Evolutionary conservation across 2,113 vertebrate species (phyloP), one percentile per base, ranked within the genome.

Genomic region (Microcebus murinus): DNA sequence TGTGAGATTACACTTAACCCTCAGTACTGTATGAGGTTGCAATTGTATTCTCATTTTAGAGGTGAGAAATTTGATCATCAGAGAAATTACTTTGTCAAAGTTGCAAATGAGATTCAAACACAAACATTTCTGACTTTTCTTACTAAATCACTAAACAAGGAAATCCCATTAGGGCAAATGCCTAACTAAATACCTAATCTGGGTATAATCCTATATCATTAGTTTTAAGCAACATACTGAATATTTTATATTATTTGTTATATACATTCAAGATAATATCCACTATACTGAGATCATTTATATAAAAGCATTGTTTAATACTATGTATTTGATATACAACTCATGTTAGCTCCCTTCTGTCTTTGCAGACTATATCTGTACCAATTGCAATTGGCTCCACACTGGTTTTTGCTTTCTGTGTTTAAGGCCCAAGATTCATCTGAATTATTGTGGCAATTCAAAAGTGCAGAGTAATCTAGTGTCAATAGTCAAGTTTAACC

Each of bases 81-180:
- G 93, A 67, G 31, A 87, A 91, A 94, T 82, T 59, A 86, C 67
- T 89, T 81, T 52, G 18, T 39, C 85, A 95, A 86, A 59, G 45
- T 65, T 70, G 34, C 82, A 94, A 86, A 21, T 82, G 48, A 81
- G 59, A 92, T 94, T 36, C 39, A 88, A 95, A 39, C 6, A 80
- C 59, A 70, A 57, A 94, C 27, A 85, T 94, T 80, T 86, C 42
- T 87, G 29, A 83, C 34, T 42, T 92, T 88, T 77, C 48, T 61
- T 61, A 79, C 8, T 84, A 87, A 87, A 31, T 90, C 11, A 27
- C 27, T 94, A 76, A 77, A 79, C 25, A 70, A 52, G 7, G 39
- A 83, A 81, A 91, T 79, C 74, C 63, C 48, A 52, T 76, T 42
- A 86, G 68, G 65, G 13, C 29, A 76, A 92, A 34, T 50, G 57